Base-by-base conservation (phyloP, 2,888 invertebrate genomes). In the Trissolcus japonicus region DNA sequence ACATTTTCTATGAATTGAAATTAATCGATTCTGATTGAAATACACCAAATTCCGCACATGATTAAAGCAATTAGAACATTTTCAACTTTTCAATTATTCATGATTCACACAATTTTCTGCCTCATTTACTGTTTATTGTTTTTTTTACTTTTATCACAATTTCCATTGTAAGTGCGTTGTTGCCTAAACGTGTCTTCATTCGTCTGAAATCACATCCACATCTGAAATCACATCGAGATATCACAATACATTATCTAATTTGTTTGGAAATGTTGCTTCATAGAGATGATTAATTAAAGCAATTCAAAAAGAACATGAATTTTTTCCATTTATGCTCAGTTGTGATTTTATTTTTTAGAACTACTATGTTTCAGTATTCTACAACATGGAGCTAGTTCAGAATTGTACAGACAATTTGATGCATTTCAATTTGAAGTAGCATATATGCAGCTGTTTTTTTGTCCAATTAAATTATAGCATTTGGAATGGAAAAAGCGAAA, bases 91-190 rank as follows among this genome's bases (percentile, higher is more conserved):
- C 41, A 67, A 57, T 35, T 25, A 25, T 25, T 4, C 0, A 25
- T 25, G 0, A 35, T 54, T 56, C 48, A 29, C 59, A 16, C 14
- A 60, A 60, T 48, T 60, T 54, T 60, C 53, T 69, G 54, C 48
- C 48, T 67, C 55, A 69, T 61, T 61, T 69, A 61, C 50, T 55
- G 60, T 55, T 61, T 50, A 55, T 55, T n/a, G 16, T 61, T 69
- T 48, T 69, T 69, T 61, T 61, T 61, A 61, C 61, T 69, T 61
- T 69, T 61, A 61, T 48, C 61, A 61, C 54, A 55, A 55, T 61
- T 61, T 50, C 40, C 61, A 50, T 41, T 69, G 60, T 60, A 55
- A 69, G 61, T 51, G 68, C 48, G 13, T 21, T 55, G 50, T 61
- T 50, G 21, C 61, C 13, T n/a, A 35, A 61, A 61, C 61, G 68